Percentiles rank a stretch among this genome's conserved stretches.
phyloP scores from a whole-genome alignment of 2,888 invertebrate species.

The Catocala fraxini region DNA sequence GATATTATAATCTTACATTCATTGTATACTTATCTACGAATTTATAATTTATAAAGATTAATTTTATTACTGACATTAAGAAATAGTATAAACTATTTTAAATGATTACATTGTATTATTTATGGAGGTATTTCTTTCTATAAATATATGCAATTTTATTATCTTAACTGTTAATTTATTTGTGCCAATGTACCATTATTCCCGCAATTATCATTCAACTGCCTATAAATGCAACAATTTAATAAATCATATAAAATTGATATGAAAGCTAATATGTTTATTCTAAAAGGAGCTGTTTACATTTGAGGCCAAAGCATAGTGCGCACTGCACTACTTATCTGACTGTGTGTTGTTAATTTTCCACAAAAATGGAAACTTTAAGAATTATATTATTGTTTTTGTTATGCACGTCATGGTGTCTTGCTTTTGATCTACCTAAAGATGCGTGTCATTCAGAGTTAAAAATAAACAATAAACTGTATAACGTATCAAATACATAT shows the following conservation, averaged over 20 bases:
- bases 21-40: neutral
- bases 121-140: slow-evolving; percentile 28
- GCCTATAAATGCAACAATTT: slow-evolving; percentile 8
- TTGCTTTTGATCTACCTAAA: slow-evolving; percentile 70
- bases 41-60: neutral
- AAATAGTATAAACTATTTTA: too few relatives aligned
- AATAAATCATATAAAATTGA: neutral
- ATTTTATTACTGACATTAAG: neutral
- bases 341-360: too few relatives aligned
- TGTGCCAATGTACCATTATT: slow-evolving; percentile 17
- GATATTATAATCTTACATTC: too few relatives aligned
- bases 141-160: slow-evolving; percentile 31
- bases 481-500: slow-evolving; percentile 63
- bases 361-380: slow-evolving; percentile 35
- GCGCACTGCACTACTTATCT: too few relatives aligned
- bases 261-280: neutral
- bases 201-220: slow-evolving; percentile 11
- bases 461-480: slow-evolving; percentile 68
- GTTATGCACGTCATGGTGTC: slow-evolving; percentile 45
- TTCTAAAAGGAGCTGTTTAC: slow-evolving; percentile 5
- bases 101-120: slow-evolving; percentile 20
- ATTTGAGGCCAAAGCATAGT: neutral
- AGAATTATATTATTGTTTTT: slow-evolving; percentile 49
- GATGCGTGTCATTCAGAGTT: slow-evolving; percentile 63
- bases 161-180: slow-evolving; percentile 23